phyloP scores from a whole-genome alignment of 92 coral and sea anemone species.

The Porites divaricata region DNA sequence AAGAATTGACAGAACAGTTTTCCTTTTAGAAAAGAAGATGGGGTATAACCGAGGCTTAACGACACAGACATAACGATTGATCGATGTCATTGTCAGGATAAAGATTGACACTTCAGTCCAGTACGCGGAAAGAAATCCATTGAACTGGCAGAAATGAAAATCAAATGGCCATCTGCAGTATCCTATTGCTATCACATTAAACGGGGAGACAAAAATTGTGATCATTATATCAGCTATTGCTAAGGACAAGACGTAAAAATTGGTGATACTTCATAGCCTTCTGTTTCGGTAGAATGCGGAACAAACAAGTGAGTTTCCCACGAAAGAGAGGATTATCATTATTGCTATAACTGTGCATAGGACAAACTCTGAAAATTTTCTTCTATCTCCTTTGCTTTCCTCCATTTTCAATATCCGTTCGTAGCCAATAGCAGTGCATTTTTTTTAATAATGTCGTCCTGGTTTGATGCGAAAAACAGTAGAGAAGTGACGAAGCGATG shows the following conservation, averaged over 20 bases:
- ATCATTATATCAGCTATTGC: neutral
- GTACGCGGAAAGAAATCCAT: neutral
- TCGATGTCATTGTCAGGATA: neutral
- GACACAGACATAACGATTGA: conserved; percentile 4
- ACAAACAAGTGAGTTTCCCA: neutral
- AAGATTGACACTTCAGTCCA: neutral
- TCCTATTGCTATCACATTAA: neutral
- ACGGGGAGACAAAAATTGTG: neutral
- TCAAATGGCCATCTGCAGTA: neutral
- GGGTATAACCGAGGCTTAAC: neutral
- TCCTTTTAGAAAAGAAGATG: neutral
- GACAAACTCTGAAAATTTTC: neutral
- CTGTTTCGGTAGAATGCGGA: neutral
- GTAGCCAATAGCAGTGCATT: no score
- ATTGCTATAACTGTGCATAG: neutral
- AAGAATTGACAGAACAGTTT: conserved; percentile 5
- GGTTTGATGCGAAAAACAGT: no score
- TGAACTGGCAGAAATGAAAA: neutral
- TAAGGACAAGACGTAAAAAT: neutral
- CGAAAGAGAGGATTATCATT: neutral
- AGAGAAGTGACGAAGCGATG: no score
- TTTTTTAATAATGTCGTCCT: no score
- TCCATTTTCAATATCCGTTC: neutral
- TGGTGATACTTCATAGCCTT: neutral
- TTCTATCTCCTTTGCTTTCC: neutral